These are phyloP conservation scores for Umimayanthus kanabou DNA, from an alignment of 92 coral and sea anemone genomes.

Conservation along the genomic window DNA sequence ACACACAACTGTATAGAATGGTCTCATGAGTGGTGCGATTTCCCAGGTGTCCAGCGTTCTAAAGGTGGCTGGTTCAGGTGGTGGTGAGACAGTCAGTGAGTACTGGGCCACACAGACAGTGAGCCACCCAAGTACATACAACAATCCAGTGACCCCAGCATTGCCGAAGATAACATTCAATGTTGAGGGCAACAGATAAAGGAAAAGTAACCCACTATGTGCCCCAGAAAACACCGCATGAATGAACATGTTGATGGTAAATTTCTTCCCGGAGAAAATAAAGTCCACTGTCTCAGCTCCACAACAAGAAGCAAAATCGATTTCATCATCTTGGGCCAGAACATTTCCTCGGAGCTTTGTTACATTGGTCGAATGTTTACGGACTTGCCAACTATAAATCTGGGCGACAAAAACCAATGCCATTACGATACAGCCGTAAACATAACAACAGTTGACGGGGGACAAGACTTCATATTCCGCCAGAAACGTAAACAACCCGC, in stretches of 20 bases:
- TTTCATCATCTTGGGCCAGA: constrained; percentile 89
- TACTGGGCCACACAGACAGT: constrained; percentile 83
- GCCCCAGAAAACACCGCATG: constrained; percentile 74
- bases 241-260: constrained; percentile 54
- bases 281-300: constrained; percentile 83
- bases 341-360: constrained; percentile 72
- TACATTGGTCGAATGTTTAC: constrained; percentile 57
- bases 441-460: constrained; percentile 66
- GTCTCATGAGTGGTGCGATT: constrained; percentile 78
- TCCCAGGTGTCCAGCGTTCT: constrained; percentile 70
- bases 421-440: constrained; percentile 71
- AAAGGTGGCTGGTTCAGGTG: constrained; percentile 90
- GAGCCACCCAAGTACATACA: constrained; percentile 80
- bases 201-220: constrained; percentile 73
- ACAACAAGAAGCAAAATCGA: constrained; percentile 90
- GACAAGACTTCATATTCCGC: constrained; percentile 70
- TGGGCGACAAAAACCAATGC: constrained; percentile 59
- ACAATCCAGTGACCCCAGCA: constrained; percentile 63
- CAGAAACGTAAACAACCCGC: constrained; percentile 81
- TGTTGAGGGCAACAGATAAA: constrained; percentile 78
- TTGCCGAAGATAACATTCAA: constrained; percentile 58
- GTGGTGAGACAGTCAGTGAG: constrained; percentile 77
- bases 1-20: constrained; percentile 80
- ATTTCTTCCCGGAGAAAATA: constrained; percentile 79
- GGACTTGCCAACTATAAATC: constrained; percentile 61